A percentile compares a stretch with the other conserved stretches of the same genome.
Evolutionary conservation across 2,113 vertebrate genomes (phyloP).

Genomic region (Ariopsis seemanni): DNA sequence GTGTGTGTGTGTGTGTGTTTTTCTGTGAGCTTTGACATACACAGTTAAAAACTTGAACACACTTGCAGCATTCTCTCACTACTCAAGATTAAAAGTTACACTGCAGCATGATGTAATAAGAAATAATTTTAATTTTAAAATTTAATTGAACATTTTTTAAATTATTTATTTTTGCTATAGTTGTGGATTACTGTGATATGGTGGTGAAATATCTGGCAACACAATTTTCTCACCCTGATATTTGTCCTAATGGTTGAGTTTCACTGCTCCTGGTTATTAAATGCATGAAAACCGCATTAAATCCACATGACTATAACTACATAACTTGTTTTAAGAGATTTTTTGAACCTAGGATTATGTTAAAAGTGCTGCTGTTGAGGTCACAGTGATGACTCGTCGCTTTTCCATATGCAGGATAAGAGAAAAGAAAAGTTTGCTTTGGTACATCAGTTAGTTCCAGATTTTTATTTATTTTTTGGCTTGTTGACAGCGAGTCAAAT

Average conservation of each 20-base stretch:
- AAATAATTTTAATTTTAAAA: neutral
- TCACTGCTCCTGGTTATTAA: conserved; percentile 15
- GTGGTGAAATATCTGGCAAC: conserved; percentile 2
- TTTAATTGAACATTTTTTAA: neutral
- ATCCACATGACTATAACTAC: neutral
- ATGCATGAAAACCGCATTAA: neutral
- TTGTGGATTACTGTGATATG: neutral
- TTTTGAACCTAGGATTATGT: neutral
- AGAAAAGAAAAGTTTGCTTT: neutral
- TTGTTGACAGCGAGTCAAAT: neutral
- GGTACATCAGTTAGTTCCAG: neutral
- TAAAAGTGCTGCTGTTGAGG: neutral
- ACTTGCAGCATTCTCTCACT: conserved; percentile 6
- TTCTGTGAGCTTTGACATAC: conserved; percentile 46
- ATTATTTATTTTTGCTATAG: neutral
- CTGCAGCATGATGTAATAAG: neutral
- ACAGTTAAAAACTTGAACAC: conserved; percentile 37
- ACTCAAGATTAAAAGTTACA: conserved; percentile 19
- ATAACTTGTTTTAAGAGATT: neutral
- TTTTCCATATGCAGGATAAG: neutral
- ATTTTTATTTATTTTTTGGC: neutral
- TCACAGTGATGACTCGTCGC: neutral
- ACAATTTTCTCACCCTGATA: neutral
- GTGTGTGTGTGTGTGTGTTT: conserved; percentile 7
- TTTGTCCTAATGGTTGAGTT: conserved; percentile 17